phyloP scores from a whole-genome alignment of 2,797 vertebrate genomes.

The Chlorospingus semifuscus region DNA sequence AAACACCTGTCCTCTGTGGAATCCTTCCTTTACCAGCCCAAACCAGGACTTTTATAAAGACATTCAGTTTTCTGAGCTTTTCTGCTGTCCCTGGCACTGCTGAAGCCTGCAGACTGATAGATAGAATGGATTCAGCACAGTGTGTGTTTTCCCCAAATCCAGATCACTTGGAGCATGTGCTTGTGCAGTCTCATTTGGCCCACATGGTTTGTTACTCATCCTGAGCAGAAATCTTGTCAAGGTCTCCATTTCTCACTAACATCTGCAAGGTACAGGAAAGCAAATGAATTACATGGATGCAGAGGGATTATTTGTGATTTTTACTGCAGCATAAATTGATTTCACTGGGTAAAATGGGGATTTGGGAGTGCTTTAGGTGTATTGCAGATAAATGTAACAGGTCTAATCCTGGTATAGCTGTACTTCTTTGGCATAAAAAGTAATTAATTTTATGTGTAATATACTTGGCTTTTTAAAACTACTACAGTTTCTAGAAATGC shows the following conservation, averaged over 20 bases:
- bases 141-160: neutral
- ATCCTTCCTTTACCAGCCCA: neutral
- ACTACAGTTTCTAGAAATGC: neutral
- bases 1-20: neutral
- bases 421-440: neutral
- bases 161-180: neutral
- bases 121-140: neutral
- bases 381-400: neutral
- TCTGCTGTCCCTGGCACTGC: neutral
- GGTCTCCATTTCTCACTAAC: neutral
- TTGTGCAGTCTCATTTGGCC: neutral
- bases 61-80: neutral
- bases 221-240: neutral
- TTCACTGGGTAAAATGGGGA: neutral
- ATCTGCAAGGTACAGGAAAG: neutral
- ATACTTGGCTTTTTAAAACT: neutral
- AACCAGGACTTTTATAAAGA: neutral
- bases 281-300: neutral
- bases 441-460: neutral
- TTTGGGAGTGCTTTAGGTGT: neutral
- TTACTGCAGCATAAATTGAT: neutral
- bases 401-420: neutral
- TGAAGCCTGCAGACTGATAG: neutral
- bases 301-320: neutral
- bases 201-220: neutral